Conservation (phyloP, 2,797 vertebrate species). For the Melopsittacus undulatus region DNA sequence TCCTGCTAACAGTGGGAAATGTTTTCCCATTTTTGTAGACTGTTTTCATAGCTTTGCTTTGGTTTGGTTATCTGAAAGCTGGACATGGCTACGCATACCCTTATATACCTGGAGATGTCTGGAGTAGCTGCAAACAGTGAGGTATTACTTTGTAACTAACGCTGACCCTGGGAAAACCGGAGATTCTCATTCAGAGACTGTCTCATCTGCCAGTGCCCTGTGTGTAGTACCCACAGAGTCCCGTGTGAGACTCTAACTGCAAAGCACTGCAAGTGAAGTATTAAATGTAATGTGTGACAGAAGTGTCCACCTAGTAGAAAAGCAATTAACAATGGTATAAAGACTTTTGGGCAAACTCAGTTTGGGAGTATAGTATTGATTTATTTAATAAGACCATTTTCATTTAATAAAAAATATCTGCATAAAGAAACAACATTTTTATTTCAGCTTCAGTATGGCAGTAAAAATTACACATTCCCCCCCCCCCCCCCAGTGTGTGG, state of each 20-base stretch:
- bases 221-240: rapidly evolving
- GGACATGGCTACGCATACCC: not conserved
- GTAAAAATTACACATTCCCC: not conserved
- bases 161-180: not conserved
- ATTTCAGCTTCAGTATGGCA: not conserved
- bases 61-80: not conserved
- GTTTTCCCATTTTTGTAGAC: not conserved
- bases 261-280: not conserved
- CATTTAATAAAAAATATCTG: not conserved
- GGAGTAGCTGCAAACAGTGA: not conserved
- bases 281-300: not conserved
- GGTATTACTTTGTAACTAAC: not conserved
- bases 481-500: rapidly evolving
- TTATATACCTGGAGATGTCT: not conserved
- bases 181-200: not conserved
- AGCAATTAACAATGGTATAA: not conserved
- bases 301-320: not conserved
- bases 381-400: not conserved
- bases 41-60: not conserved
- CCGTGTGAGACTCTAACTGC: not conserved
- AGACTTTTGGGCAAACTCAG: not conserved
- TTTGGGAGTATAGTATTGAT: not conserved
- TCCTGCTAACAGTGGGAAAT: not conserved
- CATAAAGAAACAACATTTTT: not conserved
- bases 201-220: not conserved